phyloP scores from a whole-genome alignment of 2,797 vertebrate species.

The Microctenopoma stevenorrisi region DNA sequence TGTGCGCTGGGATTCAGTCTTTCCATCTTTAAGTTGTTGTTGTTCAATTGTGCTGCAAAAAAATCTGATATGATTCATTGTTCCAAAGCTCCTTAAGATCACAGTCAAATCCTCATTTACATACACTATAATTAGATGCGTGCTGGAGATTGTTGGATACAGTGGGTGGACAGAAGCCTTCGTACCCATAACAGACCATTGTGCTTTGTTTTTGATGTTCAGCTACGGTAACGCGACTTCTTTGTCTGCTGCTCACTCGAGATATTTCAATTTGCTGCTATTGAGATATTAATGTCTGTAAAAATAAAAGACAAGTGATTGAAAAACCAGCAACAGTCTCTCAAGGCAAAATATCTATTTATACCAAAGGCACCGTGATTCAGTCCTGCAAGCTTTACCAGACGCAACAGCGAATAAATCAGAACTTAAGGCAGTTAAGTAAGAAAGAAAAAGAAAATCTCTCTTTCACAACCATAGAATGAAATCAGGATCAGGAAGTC shows the following conservation, averaged over 20 bases:
- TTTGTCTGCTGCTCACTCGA: constrained; percentile 1
- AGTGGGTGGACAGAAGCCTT: constrained; percentile 43
- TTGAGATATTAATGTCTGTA: constrained; percentile 3
- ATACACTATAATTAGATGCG: constrained; percentile 52
- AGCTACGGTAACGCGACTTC: constrained; percentile 4
- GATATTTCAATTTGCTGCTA: constrained; percentile 1
- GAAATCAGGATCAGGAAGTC: not conserved
- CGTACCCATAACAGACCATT: constrained; percentile 21
- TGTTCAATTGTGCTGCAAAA: constrained; percentile 21
- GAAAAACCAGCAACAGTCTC: not conserved
- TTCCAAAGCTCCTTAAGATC: constrained; percentile 32
- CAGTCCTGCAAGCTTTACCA: not conserved
- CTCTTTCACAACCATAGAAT: not conserved
- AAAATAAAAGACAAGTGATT: not conserved
- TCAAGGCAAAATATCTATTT: not conserved
- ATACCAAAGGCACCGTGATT: not conserved
- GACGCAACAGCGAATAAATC: not conserved
- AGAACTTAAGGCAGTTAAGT: not conserved
- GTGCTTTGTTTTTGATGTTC: not conserved
- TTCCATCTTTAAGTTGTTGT: constrained; percentile 39
- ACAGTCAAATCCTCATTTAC: constrained; percentile 38
- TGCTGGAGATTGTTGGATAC: constrained; percentile 28
- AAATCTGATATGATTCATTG: constrained; percentile 49
- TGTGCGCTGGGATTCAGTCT: constrained; percentile 39
- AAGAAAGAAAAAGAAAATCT: not conserved